Base-by-base conservation (phyloP, 2,888 invertebrate species). In the Capitulum mitella region DNA sequence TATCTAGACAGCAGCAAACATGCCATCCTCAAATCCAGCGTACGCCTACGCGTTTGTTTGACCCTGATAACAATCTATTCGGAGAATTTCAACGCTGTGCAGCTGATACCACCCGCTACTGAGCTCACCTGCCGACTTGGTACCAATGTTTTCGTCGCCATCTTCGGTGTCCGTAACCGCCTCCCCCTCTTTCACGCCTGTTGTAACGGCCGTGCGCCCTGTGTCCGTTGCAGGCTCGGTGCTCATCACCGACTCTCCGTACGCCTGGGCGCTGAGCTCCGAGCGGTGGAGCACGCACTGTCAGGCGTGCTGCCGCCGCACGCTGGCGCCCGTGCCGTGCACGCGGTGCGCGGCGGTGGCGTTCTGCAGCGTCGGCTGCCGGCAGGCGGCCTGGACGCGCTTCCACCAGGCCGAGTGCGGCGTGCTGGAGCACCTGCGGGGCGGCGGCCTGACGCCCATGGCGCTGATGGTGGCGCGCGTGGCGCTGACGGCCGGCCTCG, bases 211-310 rank as follows among this genome's bases (percentile, higher is more conserved):
- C 29, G 19, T 40, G 77, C n/a, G n/a, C n/a, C n/a, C n/a, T 26
- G 10, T n/a, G 58, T 26, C 12, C 48, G 22, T 26, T 37, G 61
- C 80, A 81, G 81, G 84, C 75, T 83, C 83, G 80, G 82, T 83
- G 54, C 80, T 84, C 80, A 80, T 83, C 22, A 82, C 83, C 43
- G 83, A 84, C 78, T 81, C 81, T 77, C 83, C 83, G 16, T 84
- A 81, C 78, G 82, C 83, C 48, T 82, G 83, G 14, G 81, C 81
- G 54, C 80, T 83, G 29, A 79, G 81, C 48, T 82, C 83, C 26
- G 82, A 82, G 78, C 80, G 79, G 54, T 81, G 82, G 80, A 80
- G 81, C 78, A 78, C 76, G 29, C 83, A 83, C 74, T 84, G 84
- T 79, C 82, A 81, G 79, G 82, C 82, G 77, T 84, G 84, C 81